Conservation (phyloP, 2,888 invertebrate species). For the Morinoia aosen region DNA sequence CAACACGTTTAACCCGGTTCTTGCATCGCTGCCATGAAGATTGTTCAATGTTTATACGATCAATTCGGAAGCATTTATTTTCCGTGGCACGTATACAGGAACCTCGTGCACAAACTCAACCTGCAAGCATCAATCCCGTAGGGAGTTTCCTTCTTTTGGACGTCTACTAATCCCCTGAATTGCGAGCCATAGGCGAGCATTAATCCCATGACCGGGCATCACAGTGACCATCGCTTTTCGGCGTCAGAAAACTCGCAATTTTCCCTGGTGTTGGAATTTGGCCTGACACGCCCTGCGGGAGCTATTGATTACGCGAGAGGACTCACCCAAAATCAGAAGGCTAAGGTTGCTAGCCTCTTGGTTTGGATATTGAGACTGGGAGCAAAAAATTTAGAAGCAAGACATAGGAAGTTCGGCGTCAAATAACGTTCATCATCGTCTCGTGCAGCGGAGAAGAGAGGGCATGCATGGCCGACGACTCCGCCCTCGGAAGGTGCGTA, state of each 20-base stretch:
- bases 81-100: not conserved
- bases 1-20: not conserved
- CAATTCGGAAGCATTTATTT: not conserved
- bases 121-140: not conserved
- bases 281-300: constrained; percentile 7
- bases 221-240: constrained; percentile 17
- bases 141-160: not conserved
- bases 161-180: not conserved
- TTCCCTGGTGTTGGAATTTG: not conserved
- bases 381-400: not conserved
- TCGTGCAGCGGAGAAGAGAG: not conserved
- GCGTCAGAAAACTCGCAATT: constrained; percentile 18
- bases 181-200: not conserved
- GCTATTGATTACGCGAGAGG: constrained; percentile 12
- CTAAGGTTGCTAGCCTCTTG: not conserved
- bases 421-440: not conserved
- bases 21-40: not conserved
- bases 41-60: not conserved
- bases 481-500: not conserved
- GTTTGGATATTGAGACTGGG: not conserved
- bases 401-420: not conserved
- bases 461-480: not conserved
- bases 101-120: not conserved
- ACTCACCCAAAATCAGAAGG: not conserved
- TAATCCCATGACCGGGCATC: not conserved